Evolutionary conservation across 2,113 vertebrate genomes (phyloP).

Genomic region (Columba janthina): DNA sequence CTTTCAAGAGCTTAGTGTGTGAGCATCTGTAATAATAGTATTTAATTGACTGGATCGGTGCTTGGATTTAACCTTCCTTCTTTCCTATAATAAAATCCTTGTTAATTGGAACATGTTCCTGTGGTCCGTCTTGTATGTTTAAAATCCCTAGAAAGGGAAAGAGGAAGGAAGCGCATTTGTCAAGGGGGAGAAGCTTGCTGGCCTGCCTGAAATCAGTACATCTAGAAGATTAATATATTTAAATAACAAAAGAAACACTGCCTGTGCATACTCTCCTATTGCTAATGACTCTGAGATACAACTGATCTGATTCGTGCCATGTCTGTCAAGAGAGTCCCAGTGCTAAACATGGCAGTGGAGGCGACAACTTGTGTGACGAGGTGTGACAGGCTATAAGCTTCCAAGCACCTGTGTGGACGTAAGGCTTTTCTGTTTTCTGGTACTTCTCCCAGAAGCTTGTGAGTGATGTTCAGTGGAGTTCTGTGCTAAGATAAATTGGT

Average conservation of each 20-base stretch:
- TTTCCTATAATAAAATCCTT: conserved; percentile 26
- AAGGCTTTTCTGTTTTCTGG: neutral
- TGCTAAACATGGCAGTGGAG: neutral
- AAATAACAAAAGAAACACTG: neutral
- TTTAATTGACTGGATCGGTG: neutral
- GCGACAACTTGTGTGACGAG: neutral
- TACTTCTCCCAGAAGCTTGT: neutral
- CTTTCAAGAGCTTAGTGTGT: neutral
- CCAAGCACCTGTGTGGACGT: neutral
- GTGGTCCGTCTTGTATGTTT: neutral
- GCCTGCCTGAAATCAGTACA: neutral
- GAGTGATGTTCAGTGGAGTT: neutral
- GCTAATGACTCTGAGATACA: neutral
- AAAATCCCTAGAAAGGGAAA: neutral
- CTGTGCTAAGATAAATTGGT: neutral
- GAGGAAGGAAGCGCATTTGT: neutral
- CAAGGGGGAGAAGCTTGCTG: neutral
- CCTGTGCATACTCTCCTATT: neutral
- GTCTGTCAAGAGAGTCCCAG: neutral
- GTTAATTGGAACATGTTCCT: neutral
- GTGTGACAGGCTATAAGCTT: neutral
- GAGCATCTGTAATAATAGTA: neutral
- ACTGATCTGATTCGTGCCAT: neutral
- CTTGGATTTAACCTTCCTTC: conserved; percentile 13
- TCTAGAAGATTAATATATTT: neutral